phyloP scores from a whole-genome alignment of 2,888 invertebrate species.

The Copidosoma aretas region DNA sequence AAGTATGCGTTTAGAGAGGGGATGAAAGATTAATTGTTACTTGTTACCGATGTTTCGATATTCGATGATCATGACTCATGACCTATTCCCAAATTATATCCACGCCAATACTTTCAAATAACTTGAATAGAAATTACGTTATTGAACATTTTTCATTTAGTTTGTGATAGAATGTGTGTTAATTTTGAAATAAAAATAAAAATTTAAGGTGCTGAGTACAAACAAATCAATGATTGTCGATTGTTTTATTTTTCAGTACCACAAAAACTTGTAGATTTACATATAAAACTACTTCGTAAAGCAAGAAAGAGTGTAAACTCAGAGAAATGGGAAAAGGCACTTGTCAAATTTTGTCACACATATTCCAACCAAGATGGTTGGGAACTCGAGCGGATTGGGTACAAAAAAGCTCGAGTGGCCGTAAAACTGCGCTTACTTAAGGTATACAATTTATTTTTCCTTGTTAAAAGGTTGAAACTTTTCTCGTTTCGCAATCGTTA shows the following conservation, averaged over 20 bases:
- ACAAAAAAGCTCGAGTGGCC: slow-evolving; percentile 86
- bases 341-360: slow-evolving; percentile 90
- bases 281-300: slow-evolving; percentile 87
- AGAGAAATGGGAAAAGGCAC: slow-evolving; percentile 88
- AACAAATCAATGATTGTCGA: not conserved
- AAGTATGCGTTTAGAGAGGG: too few relatives aligned
- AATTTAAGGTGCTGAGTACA: too few relatives aligned
- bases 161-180: too few relatives aligned
- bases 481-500: slow-evolving; percentile 9
- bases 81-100: too few relatives aligned
- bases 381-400: slow-evolving; percentile 95
- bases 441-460: slow-evolving; percentile 65
- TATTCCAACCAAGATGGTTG: slow-evolving; percentile 92
- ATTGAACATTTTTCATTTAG: too few relatives aligned
- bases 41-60: too few relatives aligned
- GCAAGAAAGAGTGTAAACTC: slow-evolving; percentile 81
- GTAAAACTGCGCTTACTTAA: slow-evolving; percentile 90
- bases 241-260: slow-evolving; percentile 68
- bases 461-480: slow-evolving; percentile 1
- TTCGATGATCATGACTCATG: too few relatives aligned
- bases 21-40: too few relatives aligned
- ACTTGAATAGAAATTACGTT: too few relatives aligned
- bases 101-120: too few relatives aligned
- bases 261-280: slow-evolving; percentile 82
- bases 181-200: too few relatives aligned